Conservation (phyloP, 2,113 vertebrate genomes). For the Lethenteron camtschaticum region DNA sequence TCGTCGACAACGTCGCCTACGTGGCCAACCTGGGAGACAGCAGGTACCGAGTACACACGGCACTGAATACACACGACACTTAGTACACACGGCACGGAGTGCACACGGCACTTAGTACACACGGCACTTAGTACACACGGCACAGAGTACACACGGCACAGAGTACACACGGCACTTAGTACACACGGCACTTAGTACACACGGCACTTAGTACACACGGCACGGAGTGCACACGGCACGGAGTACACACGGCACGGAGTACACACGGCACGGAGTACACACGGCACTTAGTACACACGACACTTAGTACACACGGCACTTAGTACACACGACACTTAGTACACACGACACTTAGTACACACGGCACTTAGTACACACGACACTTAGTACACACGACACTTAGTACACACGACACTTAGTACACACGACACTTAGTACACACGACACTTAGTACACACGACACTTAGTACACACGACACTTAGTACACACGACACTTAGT, state of each 20-base stretch:
- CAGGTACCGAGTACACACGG: constrained; percentile 29
- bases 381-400: constrained; percentile 16
- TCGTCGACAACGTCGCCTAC: constrained; percentile 53
- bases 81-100: constrained; percentile 29
- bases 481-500: too few relatives aligned
- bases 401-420: constrained; percentile 27
- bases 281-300: too few relatives aligned
- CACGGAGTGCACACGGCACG: background rate
- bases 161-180: too few relatives aligned
- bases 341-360: constrained; percentile 30
- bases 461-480: constrained; percentile 13
- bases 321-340: too few relatives aligned
- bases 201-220: constrained; percentile 27
- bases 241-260: constrained; percentile 27
- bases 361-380: constrained; percentile 21
- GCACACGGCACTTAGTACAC: constrained; percentile 31
- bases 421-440: too few relatives aligned
- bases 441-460: constrained; percentile 21
- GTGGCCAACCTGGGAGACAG: constrained; percentile 89
- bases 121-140: constrained; percentile 21
- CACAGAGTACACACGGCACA: constrained; percentile 13
- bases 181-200: too few relatives aligned
- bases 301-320: background rate
- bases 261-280: too few relatives aligned
- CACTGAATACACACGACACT: too few relatives aligned